phyloP scores from a whole-genome alignment of 2,888 invertebrate species.

The Itoplectis maculator region DNA sequence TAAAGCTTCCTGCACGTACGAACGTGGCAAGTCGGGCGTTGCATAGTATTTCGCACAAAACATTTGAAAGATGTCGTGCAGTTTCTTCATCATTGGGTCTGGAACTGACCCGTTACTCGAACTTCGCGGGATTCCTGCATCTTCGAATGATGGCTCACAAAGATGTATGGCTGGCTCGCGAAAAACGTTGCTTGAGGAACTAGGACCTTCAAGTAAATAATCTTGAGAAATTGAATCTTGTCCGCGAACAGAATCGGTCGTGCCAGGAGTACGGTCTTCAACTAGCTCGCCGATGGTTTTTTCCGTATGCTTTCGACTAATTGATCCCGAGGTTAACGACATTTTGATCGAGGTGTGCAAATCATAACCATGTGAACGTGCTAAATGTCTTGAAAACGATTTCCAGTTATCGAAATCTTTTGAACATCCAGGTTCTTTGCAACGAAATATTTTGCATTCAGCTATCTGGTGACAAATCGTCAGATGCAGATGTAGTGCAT shows the following conservation, averaged over 20 bases:
- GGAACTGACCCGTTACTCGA: background rate
- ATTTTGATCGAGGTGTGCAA: background rate
- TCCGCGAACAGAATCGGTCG: no score
- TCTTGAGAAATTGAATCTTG: background rate
- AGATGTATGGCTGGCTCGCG: no score
- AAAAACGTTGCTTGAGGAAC: background rate
- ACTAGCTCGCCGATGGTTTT: no score
- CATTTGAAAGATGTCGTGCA: conserved; percentile 7
- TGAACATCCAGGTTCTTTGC: conserved; percentile 3
- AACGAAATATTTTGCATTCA: background rate
- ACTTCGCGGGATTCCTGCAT: no score
- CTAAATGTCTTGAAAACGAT: conserved; percentile 16
- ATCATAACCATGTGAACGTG: background rate
- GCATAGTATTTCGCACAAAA: no score
- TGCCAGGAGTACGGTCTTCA: no score
- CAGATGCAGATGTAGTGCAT: no score
- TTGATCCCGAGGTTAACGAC: background rate
- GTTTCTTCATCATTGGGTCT: background rate
- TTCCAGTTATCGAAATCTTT: conserved; percentile 8
- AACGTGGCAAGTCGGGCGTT: conserved; percentile 33
- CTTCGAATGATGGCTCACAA: no score
- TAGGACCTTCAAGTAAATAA: background rate
- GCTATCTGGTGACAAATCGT: no score
- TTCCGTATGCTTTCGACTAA: background rate
- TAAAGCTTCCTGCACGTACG: conserved; percentile 10